Evolutionary conservation across 2,888 invertebrate genomes (phyloP).

Genomic region (Monoplex corrugatus): DNA sequence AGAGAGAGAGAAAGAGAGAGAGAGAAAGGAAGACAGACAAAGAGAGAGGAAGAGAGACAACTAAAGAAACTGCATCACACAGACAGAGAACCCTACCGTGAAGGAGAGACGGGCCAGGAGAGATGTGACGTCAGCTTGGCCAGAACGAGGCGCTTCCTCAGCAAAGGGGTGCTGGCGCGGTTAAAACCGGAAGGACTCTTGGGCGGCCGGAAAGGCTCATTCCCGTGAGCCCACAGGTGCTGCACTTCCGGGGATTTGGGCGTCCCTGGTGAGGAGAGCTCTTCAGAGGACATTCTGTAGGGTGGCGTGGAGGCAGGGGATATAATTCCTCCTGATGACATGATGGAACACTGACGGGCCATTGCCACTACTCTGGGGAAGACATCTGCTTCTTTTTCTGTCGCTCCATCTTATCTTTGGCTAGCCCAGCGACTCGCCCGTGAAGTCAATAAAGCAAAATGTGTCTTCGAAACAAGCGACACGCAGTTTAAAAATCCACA

Average conservation of each 20-base stretch:
- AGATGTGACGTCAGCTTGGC: constrained; percentile 44
- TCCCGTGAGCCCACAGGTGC: constrained; percentile 45
- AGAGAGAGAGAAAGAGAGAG: neutral
- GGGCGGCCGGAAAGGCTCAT: constrained; percentile 22
- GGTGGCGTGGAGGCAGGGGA: neutral
- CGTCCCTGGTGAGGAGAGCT: neutral
- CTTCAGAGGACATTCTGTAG: neutral
- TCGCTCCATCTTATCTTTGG: constrained; percentile 8
- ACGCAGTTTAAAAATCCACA: too few species aligned
- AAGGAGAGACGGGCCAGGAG: constrained; percentile 32
- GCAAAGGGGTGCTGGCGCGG: neutral
- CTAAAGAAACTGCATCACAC: neutral
- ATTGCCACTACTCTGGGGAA: constrained; percentile 28
- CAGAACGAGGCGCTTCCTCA: constrained; percentile 30
- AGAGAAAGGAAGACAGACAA: neutral
- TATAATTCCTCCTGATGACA: neutral
- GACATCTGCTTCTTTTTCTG: constrained; percentile 34
- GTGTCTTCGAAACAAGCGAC: too few species aligned
- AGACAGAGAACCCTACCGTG: constrained; percentile 21
- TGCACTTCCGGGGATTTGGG: constrained; percentile 30
- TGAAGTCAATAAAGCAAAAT: too few species aligned
- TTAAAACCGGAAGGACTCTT: neutral
- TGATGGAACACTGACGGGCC: constrained; percentile 40
- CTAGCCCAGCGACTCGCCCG: too few species aligned
- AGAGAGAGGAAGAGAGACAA: neutral